A percentile compares a stretch with the other conserved stretches of the same genome.
Evolutionary conservation across 2,888 invertebrate genomes (phyloP).

Genomic region (Tipula helvola): DNA sequence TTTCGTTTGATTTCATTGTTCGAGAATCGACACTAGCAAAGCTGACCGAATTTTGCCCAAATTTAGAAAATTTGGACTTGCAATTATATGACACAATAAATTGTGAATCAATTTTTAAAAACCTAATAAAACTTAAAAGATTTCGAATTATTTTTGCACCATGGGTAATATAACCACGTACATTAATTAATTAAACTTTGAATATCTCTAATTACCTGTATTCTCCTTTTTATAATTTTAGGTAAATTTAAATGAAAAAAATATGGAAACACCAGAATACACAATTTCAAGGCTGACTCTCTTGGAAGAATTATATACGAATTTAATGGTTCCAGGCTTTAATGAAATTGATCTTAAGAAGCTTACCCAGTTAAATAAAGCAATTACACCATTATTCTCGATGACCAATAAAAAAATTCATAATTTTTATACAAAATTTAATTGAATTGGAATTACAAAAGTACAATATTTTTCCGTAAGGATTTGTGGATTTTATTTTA

Average conservation of each 20-base stretch:
- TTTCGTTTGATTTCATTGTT: neutral
- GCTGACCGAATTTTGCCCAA: neutral
- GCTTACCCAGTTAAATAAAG: neutral
- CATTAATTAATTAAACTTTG: neutral
- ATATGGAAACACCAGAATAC: neutral
- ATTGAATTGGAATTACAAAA: neutral
- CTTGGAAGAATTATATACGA: neutral
- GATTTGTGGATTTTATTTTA: too few relatives aligned
- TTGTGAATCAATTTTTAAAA: neutral
- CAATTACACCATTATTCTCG: neutral
- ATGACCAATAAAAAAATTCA: neutral
- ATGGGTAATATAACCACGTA: neutral
- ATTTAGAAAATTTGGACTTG: neutral
- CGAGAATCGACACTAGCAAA: neutral
- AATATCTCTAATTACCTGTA: neutral
- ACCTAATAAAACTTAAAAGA: neutral
- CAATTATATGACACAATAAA: neutral
- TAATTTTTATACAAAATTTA: neutral
- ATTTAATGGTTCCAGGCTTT: neutral
- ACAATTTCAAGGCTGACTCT: neutral
- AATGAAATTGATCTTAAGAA: neutral
- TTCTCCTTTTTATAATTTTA: neutral
- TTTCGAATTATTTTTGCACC: neutral
- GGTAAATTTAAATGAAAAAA: neutral
- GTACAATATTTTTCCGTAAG: too few relatives aligned